A percentile compares a stretch with the other conserved stretches of the same genome.
These are phyloP conservation scores for Umimayanthus chanpuru DNA, from an alignment of 92 coral and sea anemone genomes.

Conservation along the genomic window DNA sequence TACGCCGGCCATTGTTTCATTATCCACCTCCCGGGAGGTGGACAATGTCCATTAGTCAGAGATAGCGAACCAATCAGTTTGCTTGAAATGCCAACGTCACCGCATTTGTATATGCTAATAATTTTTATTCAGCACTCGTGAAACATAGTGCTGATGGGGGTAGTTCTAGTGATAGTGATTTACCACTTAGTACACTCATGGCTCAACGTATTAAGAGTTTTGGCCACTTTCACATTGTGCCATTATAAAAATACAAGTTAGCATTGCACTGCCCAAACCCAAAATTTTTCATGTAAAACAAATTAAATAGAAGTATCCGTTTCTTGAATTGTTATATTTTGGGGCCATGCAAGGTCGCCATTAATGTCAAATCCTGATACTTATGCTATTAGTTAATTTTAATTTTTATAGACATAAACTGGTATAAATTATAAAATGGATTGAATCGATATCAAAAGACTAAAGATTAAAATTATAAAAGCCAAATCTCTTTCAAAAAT, in stretches of 20 bases:
- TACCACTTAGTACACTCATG: conserved; percentile 19
- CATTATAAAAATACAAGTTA: conserved; percentile 6
- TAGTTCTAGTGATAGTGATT: conserved; percentile 6
- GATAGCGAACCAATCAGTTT: too few relatives aligned
- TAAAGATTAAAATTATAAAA: background rate
- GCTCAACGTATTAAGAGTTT: conserved; percentile 13
- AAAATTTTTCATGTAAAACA: conserved; percentile 17
- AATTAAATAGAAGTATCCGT: background rate
- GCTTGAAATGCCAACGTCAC: too few relatives aligned
- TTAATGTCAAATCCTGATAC: conserved; percentile 18
- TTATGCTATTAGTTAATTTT: too few relatives aligned
- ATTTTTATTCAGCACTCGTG: background rate
- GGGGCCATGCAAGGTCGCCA: conserved; percentile 15
- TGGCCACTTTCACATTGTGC: conserved; percentile 21
- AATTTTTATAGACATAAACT: conserved; percentile 10
- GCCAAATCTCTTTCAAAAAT: conserved; percentile 15
- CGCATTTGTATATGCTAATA: too few relatives aligned
- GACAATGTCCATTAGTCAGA: too few relatives aligned
- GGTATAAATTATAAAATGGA: background rate
- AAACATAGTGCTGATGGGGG: conserved; percentile 1
- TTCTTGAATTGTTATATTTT: conserved; percentile 32
- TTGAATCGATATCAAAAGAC: background rate
- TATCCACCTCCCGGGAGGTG: too few relatives aligned
- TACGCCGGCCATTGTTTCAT: too few relatives aligned
- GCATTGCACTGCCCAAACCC: conserved; percentile 8